Conservation (phyloP, 2,113 vertebrate species). For the Rissa tridactyla region DNA sequence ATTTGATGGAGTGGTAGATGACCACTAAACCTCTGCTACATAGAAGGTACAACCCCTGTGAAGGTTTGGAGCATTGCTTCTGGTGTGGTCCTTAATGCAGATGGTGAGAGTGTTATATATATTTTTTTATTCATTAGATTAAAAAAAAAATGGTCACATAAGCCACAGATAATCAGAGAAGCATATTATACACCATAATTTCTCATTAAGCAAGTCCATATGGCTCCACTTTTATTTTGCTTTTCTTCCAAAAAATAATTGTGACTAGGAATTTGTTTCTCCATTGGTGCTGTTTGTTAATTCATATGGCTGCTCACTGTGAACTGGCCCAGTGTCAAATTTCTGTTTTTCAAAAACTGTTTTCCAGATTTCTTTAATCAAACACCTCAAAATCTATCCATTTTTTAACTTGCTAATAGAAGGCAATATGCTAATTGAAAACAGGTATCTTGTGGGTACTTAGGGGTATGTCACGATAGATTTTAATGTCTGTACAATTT, state of each 20-base stretch:
- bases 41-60: not conserved
- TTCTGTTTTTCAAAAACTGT: not conserved
- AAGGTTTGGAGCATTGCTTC: not conserved
- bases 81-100: not conserved
- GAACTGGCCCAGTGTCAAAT: slow-evolving; percentile 23
- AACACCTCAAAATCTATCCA: not conserved
- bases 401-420: not conserved
- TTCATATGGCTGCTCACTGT: slow-evolving; percentile 16
- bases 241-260: slow-evolving; percentile 50
- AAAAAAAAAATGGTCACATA: not conserved
- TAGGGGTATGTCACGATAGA: not conserved
- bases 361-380: slow-evolving; percentile 6
- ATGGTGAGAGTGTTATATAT: not conserved
- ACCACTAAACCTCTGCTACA: not conserved
- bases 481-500: not conserved
- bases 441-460: not conserved
- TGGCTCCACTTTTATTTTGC: slow-evolving; percentile 16
- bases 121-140: not conserved
- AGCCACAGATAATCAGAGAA: slow-evolving; percentile 12
- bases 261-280: slow-evolving; percentile 46
- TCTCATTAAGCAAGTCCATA: slow-evolving; percentile 54
- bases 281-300: slow-evolving; percentile 34
- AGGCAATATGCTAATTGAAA: not conserved
- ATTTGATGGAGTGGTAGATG: not conserved
- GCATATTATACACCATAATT: slow-evolving; percentile 10